Percentiles rank a stretch among this genome's conserved stretches.
Conservation (phyloP, 1,140 invertebrate genomes). For the Hylyphantes graminicola region DNA sequence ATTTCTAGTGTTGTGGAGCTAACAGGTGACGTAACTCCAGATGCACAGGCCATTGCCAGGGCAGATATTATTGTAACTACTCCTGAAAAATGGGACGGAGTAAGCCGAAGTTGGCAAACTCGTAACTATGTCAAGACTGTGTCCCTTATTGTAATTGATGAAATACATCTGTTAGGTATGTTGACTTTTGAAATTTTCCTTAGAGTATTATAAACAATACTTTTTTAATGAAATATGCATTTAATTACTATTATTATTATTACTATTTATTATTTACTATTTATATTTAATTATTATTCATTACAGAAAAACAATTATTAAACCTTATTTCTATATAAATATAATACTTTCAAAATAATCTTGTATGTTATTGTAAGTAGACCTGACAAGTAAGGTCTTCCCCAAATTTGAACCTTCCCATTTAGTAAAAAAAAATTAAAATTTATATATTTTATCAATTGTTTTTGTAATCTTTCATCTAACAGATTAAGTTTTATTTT, state of each 20-base stretch:
- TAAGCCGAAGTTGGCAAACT: constrained; percentile 97
- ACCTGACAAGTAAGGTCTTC: too few relatives aligned
- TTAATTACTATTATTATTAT: neutral
- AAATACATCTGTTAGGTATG: constrained; percentile 96
- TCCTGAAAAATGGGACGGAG: constrained; percentile 99
- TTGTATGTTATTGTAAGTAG: too few relatives aligned
- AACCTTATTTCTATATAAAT: neutral
- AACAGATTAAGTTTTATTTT: too few relatives aligned
- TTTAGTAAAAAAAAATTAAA: too few relatives aligned
- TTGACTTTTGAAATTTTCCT: constrained; percentile 63
- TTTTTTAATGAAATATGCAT: neutral
- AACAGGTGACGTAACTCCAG: constrained; percentile 95
- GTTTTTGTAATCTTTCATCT: too few relatives aligned
- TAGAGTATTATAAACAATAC: too few relatives aligned
- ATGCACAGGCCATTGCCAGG: constrained; percentile 83
- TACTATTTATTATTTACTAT: too few relatives aligned
- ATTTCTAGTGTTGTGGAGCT: constrained; percentile 89
- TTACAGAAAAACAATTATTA: too few relatives aligned
- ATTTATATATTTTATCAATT: too few relatives aligned
- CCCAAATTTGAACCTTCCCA: too few relatives aligned
- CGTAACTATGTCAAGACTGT: constrained; percentile 94
- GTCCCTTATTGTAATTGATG: constrained; percentile 95
- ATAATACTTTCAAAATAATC: neutral
- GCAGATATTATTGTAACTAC: constrained; percentile 97
- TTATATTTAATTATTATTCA: too few relatives aligned